Conservation (phyloP, 2,113 vertebrate genomes). For the Heterotilapia buettikoferi region DNA sequence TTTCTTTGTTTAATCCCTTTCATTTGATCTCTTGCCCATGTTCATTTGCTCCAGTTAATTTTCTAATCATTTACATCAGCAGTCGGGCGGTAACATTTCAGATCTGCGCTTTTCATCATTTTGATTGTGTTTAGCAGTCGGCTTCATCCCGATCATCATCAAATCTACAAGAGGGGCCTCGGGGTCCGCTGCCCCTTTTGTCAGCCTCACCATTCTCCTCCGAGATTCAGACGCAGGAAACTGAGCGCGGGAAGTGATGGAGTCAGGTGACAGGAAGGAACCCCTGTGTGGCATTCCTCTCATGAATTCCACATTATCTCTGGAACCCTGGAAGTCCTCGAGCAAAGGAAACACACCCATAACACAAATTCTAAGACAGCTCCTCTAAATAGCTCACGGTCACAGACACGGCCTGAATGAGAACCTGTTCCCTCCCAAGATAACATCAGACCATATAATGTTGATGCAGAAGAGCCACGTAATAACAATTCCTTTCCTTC, state of each 20-base stretch:
- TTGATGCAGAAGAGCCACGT: neutral
- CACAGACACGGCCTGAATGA: neutral
- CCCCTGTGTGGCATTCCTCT: conserved; percentile 37
- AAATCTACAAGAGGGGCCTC: accelerated
- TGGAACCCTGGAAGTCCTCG: conserved; percentile 41
- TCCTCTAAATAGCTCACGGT: conserved; percentile 32
- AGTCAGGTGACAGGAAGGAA: conserved; percentile 69
- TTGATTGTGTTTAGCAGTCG: neutral
- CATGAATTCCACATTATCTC: conserved; percentile 54
- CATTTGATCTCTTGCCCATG: neutral
- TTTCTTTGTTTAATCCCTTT: neutral
- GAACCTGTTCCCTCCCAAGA: conserved; percentile 10
- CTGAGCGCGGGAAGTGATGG: conserved; percentile 50
- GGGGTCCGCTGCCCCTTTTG: neutral
- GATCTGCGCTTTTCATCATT: neutral
- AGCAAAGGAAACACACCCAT: conserved; percentile 50
- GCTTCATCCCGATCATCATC: neutral
- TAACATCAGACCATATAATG: neutral
- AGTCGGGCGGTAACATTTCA: neutral
- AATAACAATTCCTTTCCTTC: neutral
- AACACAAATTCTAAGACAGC: neutral
- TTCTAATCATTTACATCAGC: neutral
- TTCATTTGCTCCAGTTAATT: neutral
- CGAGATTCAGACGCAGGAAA: conserved; percentile 31
- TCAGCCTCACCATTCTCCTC: neutral